Evolutionary conservation across 35 echinoderm and acorn worm genomes (phyloP).

Genomic region (Anneissia japonica): DNA sequence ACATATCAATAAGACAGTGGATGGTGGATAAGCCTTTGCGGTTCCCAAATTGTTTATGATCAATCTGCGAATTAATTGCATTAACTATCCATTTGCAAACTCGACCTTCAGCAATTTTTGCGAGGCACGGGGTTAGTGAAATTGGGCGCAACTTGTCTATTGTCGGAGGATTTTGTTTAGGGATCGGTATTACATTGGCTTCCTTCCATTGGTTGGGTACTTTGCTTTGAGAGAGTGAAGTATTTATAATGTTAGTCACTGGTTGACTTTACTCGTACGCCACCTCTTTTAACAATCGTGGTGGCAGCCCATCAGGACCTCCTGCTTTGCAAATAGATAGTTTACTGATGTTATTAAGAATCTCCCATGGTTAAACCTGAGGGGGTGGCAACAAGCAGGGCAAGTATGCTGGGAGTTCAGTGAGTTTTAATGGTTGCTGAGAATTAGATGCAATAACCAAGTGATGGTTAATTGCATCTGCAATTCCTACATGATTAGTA

Average conservation of each 20-base stretch:
- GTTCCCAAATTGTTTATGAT: constrained; percentile 29
- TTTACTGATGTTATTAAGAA: constrained; percentile 11
- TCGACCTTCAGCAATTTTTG: constrained; percentile 29
- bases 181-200: constrained; percentile 15
- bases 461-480: not conserved
- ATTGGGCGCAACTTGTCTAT: constrained; percentile 28
- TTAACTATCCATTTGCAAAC: constrained; percentile 21
- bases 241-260: constrained; percentile 22
- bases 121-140: constrained; percentile 11
- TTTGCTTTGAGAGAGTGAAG: constrained; percentile 11
- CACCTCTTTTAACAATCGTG: constrained; percentile 14
- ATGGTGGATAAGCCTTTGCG: constrained; percentile 12
- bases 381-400: not conserved
- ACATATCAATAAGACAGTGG: constrained; percentile 23
- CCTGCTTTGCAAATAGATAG: constrained; percentile 9
- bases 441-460: not conserved
- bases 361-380: constrained; percentile 5
- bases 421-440: not conserved
- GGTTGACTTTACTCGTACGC: constrained; percentile 24
- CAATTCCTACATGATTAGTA: not conserved
- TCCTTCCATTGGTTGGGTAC: constrained; percentile 27
- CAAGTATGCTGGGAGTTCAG: not conserved
- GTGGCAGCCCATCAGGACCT: constrained; percentile 15
- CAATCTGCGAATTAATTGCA: constrained; percentile 7
- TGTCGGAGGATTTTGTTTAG: not conserved